These are phyloP conservation scores for Papilio demoleus DNA, from an alignment of 2,888 invertebrate genomes.

Conservation along the genomic window DNA sequence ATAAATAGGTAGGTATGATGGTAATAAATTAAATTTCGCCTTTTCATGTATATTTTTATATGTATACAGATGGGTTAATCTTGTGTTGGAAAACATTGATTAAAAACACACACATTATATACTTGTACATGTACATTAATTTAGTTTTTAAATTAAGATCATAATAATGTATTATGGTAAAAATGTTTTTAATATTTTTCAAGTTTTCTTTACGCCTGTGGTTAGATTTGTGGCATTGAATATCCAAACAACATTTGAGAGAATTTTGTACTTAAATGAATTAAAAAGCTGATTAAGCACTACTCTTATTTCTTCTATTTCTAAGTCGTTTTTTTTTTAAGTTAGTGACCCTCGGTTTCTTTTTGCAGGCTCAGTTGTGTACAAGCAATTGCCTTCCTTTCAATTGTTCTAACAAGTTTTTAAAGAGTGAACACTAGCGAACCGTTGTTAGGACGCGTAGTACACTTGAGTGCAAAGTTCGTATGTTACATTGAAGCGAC, in stretches of 20 bases:
- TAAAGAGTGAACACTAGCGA: constrained; percentile 5
- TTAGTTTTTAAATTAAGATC: too few species aligned
- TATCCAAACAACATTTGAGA: neutral
- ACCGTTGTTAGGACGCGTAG: constrained; percentile 16
- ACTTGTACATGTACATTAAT: too few species aligned
- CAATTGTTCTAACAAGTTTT: constrained; percentile 19
- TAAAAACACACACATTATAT: too few species aligned
- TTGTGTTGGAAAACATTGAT: too few species aligned
- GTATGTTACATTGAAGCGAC: neutral
- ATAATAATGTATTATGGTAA: too few species aligned
- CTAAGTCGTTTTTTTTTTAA: neutral
- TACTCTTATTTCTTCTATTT: neutral
- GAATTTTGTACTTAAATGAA: neutral
- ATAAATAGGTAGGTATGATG: too few species aligned
- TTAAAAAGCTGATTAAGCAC: neutral
- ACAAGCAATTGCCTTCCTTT: constrained; percentile 13
- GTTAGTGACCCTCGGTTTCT: neutral
- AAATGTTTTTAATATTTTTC: too few species aligned
- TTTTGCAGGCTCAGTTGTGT: constrained; percentile 13
- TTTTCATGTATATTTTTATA: too few species aligned
- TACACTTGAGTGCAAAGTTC: constrained; percentile 4
- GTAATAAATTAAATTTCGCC: too few species aligned
- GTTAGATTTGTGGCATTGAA: too few species aligned
- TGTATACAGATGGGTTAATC: too few species aligned
- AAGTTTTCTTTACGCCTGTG: too few species aligned